Percentiles rank a stretch among this genome's conserved stretches.
phyloP scores from a whole-genome alignment of 2,888 invertebrate genomes.

The Nephrotoma appendiculata region DNA sequence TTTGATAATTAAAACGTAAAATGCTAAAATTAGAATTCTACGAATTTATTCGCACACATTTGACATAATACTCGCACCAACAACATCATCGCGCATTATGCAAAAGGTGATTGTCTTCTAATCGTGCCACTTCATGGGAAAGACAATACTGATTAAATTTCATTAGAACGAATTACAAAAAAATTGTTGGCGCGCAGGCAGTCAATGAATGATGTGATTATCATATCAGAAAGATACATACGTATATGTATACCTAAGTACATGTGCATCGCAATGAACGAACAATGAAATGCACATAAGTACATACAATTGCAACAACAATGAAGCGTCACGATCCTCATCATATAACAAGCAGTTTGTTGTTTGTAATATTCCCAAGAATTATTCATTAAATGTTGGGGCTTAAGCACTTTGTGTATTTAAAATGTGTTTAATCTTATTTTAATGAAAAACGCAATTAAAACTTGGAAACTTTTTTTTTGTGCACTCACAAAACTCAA shows the following conservation, averaged over 20 bases:
- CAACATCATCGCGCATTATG: background rate
- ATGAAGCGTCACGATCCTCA: background rate
- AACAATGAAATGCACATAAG: background rate
- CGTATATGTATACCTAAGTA: no score
- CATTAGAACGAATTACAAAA: background rate
- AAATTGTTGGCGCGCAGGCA: background rate
- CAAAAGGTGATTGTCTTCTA: background rate
- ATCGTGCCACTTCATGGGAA: background rate
- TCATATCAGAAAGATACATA: background rate
- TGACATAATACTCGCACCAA: background rate
- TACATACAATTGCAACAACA: background rate
- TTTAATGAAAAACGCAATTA: background rate
- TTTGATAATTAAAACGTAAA: background rate
- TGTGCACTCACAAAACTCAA: background rate
- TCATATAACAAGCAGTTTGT: background rate
- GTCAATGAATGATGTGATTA: background rate
- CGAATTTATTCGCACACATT: background rate
- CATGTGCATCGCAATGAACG: background rate
- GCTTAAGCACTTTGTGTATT: background rate
- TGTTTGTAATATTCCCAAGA: background rate
- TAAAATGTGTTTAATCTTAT: background rate
- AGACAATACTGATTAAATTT: background rate
- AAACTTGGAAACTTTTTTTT: background rate
- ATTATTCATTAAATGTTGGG: background rate
- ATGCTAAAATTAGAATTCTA: background rate